phyloP scores from a whole-genome alignment of 2,797 vertebrate species.

The Sternarchorhynchus goeldii region DNA sequence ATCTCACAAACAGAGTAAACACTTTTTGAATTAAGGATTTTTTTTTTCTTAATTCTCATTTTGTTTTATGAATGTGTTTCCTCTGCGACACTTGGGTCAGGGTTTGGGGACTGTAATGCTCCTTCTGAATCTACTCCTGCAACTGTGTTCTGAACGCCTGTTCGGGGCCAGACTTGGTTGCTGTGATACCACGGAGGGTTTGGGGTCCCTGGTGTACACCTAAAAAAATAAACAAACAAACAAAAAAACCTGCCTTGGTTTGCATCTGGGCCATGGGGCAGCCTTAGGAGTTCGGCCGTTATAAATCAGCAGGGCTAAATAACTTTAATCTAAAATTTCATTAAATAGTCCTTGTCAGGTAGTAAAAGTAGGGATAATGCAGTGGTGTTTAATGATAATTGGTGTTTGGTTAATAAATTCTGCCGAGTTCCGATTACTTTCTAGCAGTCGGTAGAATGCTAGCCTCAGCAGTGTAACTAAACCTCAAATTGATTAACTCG shows the following conservation, averaged over 20 bases:
- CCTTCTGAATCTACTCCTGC: conserved; percentile 53
- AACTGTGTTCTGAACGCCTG: conserved; percentile 79
- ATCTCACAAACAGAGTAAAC: conserved; percentile 97
- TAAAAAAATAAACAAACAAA: conserved; percentile 72
- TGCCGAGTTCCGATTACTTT: conserved; percentile 98
- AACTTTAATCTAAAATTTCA: conserved; percentile 99
- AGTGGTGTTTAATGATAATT: conserved; percentile 99
- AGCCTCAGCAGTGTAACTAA: conserved; percentile 99
- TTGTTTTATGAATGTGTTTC: conserved; percentile 61
- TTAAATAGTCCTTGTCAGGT: conserved; percentile 99
- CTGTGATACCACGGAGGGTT: conserved; percentile 87
- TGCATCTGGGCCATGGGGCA: conserved; percentile 88
- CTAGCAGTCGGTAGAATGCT: conserved; percentile 98
- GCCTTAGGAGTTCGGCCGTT: conserved; percentile 85
- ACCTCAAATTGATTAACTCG: conserved; percentile 99
- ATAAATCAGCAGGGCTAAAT: conserved; percentile 96
- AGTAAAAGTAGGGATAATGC: conserved; percentile 98
- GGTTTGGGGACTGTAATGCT: conserved; percentile 71
- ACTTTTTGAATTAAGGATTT: conserved; percentile 70
- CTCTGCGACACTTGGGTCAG: conserved; percentile 82
- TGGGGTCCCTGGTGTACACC: conserved; percentile 84
- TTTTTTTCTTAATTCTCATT: conserved; percentile 58
- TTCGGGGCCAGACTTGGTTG: conserved; percentile 87
- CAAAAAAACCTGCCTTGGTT: conserved; percentile 71
- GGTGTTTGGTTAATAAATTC: conserved; percentile 99